phyloP scores from a whole-genome alignment of 2,888 invertebrate genomes.

The Scaptomyza caliginosa region DNA sequence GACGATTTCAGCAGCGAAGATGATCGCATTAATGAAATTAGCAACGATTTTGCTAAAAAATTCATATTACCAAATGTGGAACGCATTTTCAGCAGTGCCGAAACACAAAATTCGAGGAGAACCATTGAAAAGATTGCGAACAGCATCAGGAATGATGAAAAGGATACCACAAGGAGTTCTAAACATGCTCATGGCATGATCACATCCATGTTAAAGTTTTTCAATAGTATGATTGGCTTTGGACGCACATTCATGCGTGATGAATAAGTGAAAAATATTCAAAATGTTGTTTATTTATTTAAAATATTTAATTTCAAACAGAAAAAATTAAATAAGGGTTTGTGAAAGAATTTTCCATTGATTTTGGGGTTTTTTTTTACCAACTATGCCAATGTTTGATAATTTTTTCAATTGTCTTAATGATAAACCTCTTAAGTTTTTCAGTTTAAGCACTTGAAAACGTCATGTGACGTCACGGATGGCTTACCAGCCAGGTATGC shows the following conservation, averaged over 20 bases:
- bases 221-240: conserved; percentile 51
- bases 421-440: neutral
- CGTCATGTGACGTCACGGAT: conserved; percentile 19
- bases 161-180: conserved; percentile 47
- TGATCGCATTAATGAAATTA: conserved; percentile 58
- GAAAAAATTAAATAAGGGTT: neutral
- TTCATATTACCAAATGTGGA: conserved; percentile 47
- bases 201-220: conserved; percentile 64
- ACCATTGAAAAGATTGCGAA: conserved; percentile 9
- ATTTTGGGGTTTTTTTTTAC: neutral
- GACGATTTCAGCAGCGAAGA: conserved; percentile 48
- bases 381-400: conserved; percentile 5
- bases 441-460: neutral
- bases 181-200: conserved; percentile 71
- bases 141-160: conserved; percentile 13
- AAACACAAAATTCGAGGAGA: conserved; percentile 19
- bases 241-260: conserved; percentile 50
- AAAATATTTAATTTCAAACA: neutral
- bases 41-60: conserved; percentile 42
- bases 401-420: neutral
- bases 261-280: conserved; percentile 19
- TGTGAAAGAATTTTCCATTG: neutral
- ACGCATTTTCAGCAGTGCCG: conserved; percentile 58
- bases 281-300: neutral
- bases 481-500: conserved; percentile 3